phyloP scores from a whole-genome alignment of 2,888 invertebrate genomes.

The Brenthis hecate region DNA sequence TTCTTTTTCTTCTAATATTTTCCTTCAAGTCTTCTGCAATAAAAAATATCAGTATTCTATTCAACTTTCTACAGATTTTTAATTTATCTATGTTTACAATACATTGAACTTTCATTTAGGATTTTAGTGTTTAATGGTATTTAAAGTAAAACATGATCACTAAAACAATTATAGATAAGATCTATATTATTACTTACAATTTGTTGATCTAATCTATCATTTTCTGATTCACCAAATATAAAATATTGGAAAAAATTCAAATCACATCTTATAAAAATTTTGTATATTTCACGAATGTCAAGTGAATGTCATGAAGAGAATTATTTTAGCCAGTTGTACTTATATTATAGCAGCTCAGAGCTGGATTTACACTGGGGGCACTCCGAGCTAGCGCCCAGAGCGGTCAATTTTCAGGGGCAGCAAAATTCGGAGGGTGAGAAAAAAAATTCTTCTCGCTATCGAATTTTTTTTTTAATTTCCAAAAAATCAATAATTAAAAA shows the following conservation, averaged over 20 bases:
- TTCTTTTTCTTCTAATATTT: constrained; percentile 34
- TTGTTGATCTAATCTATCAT: constrained; percentile 10
- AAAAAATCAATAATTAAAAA: too few species aligned
- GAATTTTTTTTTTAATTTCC: too few species aligned
- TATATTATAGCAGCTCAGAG: too few species aligned
- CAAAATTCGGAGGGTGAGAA: too few species aligned
- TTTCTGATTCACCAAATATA: constrained; percentile 1
- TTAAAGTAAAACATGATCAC: too few species aligned
- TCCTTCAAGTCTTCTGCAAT: constrained; percentile 61
- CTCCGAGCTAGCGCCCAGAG: too few species aligned
- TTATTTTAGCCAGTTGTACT: too few species aligned
- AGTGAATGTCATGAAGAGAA: too few species aligned
- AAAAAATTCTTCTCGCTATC: too few species aligned
- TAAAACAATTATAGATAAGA: background rate
- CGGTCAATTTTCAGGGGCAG: too few species aligned
- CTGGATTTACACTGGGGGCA: too few species aligned
- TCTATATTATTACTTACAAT: constrained; percentile 8
- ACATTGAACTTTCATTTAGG: background rate
- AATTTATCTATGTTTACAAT: background rate
- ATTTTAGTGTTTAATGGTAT: constrained; percentile 5
- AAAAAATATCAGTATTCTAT: constrained; percentile 62
- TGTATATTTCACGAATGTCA: too few species aligned
- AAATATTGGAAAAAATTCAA: constrained; percentile 1
- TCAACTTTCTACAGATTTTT: constrained; percentile 9
- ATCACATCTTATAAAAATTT: background rate